Percentiles rank a stretch among this genome's conserved stretches.
Conservation (phyloP, 1,140 invertebrate species). For the Pogonomyrmex californicus region DNA sequence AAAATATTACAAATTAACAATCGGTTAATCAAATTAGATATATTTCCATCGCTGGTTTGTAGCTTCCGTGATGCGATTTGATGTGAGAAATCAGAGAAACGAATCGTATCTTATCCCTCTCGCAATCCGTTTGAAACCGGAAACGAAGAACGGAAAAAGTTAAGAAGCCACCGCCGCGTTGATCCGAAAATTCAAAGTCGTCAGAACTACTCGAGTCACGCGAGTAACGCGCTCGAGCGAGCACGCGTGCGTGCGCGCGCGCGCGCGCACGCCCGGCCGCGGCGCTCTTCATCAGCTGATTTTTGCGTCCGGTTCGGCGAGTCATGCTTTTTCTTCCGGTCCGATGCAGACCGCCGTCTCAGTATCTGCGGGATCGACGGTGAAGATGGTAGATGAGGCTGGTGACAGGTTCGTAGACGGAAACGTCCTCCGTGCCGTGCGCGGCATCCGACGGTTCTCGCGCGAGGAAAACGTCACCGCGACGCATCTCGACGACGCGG, state of each 20-base stretch:
- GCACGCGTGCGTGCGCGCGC: too few relatives aligned
- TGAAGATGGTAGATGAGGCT: slow-evolving; percentile 87
- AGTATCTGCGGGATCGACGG: slow-evolving; percentile 76
- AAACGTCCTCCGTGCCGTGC: slow-evolving; percentile 46
- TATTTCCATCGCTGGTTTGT: not conserved
- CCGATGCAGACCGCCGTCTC: slow-evolving; percentile 76
- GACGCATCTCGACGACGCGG: not conserved
- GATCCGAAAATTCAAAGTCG: not conserved
- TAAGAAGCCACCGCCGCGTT: not conserved
- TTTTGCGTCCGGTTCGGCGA: slow-evolving; percentile 78
- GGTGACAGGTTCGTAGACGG: slow-evolving; percentile 84
- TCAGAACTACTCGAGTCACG: slow-evolving; percentile 56
- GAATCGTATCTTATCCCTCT: not conserved
- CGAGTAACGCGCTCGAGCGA: not conserved
- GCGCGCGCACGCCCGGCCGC: not conserved
- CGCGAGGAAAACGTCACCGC: not conserved
- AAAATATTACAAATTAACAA: not conserved
- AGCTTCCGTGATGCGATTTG: not conserved
- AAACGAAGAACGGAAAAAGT: slow-evolving; percentile 2
- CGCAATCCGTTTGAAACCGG: not conserved
- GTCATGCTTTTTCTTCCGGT: slow-evolving; percentile 76
- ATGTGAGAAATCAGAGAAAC: not conserved
- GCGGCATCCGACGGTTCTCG: not conserved
- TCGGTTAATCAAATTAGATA: not conserved
- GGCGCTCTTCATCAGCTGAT: slow-evolving; percentile 79